A percentile compares a stretch with the other conserved stretches of the same genome.
Evolutionary conservation across 2,113 vertebrate species (phyloP).

Genomic region (Gobiocypris rarus): DNA sequence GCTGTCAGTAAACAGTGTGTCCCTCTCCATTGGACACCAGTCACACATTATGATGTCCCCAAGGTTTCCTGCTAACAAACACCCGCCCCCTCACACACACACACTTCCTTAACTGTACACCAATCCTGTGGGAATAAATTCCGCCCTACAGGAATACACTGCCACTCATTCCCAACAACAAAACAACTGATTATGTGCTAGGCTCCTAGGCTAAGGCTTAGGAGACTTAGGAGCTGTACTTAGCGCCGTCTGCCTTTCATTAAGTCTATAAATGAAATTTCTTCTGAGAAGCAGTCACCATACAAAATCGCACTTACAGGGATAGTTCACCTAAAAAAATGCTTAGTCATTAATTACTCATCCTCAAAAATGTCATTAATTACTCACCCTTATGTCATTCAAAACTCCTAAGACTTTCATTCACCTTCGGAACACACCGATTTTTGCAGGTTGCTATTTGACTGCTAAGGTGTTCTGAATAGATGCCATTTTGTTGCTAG

Average conservation of each 20-base stretch:
- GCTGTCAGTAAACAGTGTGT: slow-evolving; percentile 43
- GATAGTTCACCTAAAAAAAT: too few species aligned
- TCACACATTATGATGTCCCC: slow-evolving; percentile 64
- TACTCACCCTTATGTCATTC: too few species aligned
- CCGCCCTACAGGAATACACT: slow-evolving; percentile 68
- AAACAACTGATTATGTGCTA: slow-evolving; percentile 63
- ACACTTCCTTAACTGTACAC: slow-evolving; percentile 48
- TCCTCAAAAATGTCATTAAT: too few species aligned
- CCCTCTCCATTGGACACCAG: slow-evolving; percentile 56
- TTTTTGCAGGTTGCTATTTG: not conserved
- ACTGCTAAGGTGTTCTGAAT: not conserved
- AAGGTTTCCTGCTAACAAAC: slow-evolving; percentile 55
- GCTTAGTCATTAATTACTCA: too few species aligned
- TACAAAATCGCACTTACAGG: not conserved
- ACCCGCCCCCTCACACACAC: slow-evolving; percentile 44
- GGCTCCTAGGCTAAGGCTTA: slow-evolving; percentile 7
- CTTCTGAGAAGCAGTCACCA: slow-evolving; percentile 17
- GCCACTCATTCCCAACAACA: slow-evolving; percentile 69
- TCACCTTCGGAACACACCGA: too few species aligned
- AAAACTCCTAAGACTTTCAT: too few species aligned
- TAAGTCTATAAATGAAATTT: slow-evolving; percentile 2
- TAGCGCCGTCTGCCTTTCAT: slow-evolving; percentile 1
- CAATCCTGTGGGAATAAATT: slow-evolving; percentile 65
- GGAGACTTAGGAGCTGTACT: slow-evolving; percentile 6
- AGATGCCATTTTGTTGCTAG: not conserved